Conservation (phyloP, 2,888 invertebrate genomes). For the Philhelius pedissequus region DNA sequence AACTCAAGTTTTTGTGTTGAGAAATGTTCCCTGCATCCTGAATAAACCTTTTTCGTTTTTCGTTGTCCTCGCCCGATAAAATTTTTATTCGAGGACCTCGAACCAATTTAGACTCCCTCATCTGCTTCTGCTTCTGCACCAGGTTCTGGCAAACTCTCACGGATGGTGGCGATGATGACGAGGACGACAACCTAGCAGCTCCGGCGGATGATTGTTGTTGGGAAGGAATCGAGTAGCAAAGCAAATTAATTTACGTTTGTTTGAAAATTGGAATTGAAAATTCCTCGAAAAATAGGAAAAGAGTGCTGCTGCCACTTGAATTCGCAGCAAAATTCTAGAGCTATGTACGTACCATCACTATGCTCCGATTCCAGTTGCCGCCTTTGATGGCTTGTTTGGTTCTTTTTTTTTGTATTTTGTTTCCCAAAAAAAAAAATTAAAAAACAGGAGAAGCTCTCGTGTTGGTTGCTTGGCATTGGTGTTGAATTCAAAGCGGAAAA, state of each 20-base stretch:
- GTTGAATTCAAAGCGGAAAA: slow-evolving; percentile 62
- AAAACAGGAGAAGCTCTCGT: slow-evolving; percentile 1
- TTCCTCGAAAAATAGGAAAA: slow-evolving; percentile 8
- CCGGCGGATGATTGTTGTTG: slow-evolving; percentile 45
- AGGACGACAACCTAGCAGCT: slow-evolving; percentile 8
- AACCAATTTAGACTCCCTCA: not conserved
- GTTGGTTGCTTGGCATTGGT: slow-evolving; percentile 22
- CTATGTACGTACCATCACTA: not conserved
- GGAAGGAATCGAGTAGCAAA: slow-evolving; percentile 47
- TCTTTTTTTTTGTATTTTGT: not conserved
- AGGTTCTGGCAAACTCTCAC: not conserved
- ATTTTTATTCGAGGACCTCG: slow-evolving; percentile 27
- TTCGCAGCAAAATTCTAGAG: not conserved
- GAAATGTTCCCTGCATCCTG: slow-evolving; percentile 21
- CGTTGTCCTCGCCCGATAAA: not conserved
- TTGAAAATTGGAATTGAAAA: slow-evolving; percentile 66
- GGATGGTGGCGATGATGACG: not conserved
- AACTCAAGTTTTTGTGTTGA: slow-evolving; percentile 26
- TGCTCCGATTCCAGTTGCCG: slow-evolving; percentile 12
- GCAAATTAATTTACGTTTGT: slow-evolving; percentile 68
- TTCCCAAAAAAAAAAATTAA: not conserved
- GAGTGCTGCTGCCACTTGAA: slow-evolving; percentile 20
- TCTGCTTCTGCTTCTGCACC: not conserved
- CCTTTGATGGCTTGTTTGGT: slow-evolving; percentile 21
- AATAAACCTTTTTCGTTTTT: not conserved